These are phyloP conservation scores for Salminus brasiliensis DNA, from an alignment of 2,113 vertebrate species.

Conservation along the genomic window DNA sequence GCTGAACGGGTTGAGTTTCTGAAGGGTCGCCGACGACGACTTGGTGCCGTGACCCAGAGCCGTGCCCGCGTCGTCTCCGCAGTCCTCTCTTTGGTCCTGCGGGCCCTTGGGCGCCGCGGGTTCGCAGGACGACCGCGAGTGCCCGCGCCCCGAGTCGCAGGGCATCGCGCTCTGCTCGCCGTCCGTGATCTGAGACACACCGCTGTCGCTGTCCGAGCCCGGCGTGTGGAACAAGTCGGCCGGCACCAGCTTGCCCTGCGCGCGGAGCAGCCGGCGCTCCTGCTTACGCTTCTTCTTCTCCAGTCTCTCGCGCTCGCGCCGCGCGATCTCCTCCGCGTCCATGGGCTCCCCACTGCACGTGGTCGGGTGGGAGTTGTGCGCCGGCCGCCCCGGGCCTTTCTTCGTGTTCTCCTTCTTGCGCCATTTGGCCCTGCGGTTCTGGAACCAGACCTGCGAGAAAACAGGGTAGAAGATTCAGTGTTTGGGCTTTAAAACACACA, in stretches of 20 bases:
- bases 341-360: slow-evolving; percentile 98
- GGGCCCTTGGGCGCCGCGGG: slow-evolving; percentile 71
- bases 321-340: slow-evolving; percentile 97
- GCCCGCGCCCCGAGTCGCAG: slow-evolving; percentile 66
- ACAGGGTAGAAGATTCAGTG: slow-evolving; percentile 67
- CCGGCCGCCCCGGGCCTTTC: slow-evolving; percentile 95
- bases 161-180: slow-evolving; percentile 67
- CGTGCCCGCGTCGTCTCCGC: slow-evolving; percentile 79
- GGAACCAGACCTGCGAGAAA: slow-evolving; percentile 93
- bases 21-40: slow-evolving; percentile 74
- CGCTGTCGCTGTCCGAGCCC: slow-evolving; percentile 96
- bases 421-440: slow-evolving; percentile 98
- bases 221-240: slow-evolving; percentile 91
- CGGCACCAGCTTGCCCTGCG: slow-evolving; percentile 83
- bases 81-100: slow-evolving; percentile 86
- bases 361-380: slow-evolving; percentile 97
- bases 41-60: slow-evolving; percentile 72
- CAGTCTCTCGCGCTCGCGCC: slow-evolving; percentile 90
- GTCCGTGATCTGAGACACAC: slow-evolving; percentile 84
- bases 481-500: background rate
- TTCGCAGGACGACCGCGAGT: slow-evolving; percentile 77
- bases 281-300: slow-evolving; percentile 98
- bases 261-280: slow-evolving; percentile 91
- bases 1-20: slow-evolving; percentile 93
- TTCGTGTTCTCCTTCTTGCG: slow-evolving; percentile 99